These are phyloP conservation scores for Bombylius discolor DNA, from an alignment of 2,888 invertebrate genomes.

Conservation along the genomic window DNA sequence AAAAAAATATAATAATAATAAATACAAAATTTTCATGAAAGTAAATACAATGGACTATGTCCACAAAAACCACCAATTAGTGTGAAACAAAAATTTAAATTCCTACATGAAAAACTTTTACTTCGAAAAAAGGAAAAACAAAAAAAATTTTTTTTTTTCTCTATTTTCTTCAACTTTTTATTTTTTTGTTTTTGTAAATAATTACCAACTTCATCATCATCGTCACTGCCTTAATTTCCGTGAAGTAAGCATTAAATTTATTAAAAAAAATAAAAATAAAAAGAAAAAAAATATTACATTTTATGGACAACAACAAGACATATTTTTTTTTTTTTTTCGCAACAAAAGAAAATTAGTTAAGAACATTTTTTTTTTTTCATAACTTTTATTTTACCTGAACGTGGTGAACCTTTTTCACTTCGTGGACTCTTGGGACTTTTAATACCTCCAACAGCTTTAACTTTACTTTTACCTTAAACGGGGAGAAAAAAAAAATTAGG, in stretches of 20 bases:
- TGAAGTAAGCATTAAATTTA: slow-evolving; percentile 17
- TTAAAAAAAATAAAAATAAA: background rate
- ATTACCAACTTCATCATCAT: slow-evolving; percentile 32
- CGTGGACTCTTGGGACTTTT: slow-evolving; percentile 19
- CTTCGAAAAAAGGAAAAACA: too few species aligned
- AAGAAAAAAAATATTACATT: background rate
- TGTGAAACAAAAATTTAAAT: too few species aligned
- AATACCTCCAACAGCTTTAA: slow-evolving; percentile 1
- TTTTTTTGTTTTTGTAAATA: slow-evolving; percentile 20
- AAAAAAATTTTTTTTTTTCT: too few species aligned
- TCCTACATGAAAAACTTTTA: too few species aligned
- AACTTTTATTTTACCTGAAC: slow-evolving; percentile 14
- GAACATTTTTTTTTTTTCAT: too few species aligned
- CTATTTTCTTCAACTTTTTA: background rate
- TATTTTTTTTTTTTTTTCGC: too few species aligned
- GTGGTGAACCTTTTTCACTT: slow-evolving; percentile 10
- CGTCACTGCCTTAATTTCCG: slow-evolving; percentile 28
- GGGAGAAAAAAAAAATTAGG: background rate
- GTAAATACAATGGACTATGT: too few species aligned
- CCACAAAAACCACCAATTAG: too few species aligned
- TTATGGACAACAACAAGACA: too few species aligned
- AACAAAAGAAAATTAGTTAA: too few species aligned
- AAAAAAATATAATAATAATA: too few species aligned
- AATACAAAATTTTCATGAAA: too few species aligned
- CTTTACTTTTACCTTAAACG: slow-evolving; percentile 21